Percentiles rank a stretch among this genome's conserved stretches.
phyloP scores from a whole-genome alignment of 2,113 vertebrate genomes.

The Addax nasomaculatus region DNA sequence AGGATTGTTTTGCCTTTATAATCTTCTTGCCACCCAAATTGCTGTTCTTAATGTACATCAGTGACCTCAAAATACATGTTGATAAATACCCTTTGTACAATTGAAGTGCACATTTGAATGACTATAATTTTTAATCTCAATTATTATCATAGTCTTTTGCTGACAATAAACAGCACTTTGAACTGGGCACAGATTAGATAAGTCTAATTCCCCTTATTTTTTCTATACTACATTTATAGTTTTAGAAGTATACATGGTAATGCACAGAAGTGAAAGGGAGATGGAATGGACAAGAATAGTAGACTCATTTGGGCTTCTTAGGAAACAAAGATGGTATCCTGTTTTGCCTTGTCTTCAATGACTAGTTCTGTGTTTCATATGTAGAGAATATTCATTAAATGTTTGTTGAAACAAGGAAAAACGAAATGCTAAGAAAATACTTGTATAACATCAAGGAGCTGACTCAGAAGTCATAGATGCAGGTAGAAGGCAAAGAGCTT shows the following conservation, averaged over 20 bases:
- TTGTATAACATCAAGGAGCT: neutral
- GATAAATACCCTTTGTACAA: slow-evolving; percentile 23
- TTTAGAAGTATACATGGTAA: neutral
- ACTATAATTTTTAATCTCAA: slow-evolving; percentile 18
- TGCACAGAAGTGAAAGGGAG: neutral
- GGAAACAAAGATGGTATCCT: neutral
- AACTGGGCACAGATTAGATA: neutral
- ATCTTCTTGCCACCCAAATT: neutral
- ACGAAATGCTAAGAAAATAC: neutral
- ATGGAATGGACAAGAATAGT: neutral
- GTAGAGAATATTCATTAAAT: neutral
- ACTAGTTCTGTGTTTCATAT: neutral
- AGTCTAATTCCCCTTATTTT: neutral
- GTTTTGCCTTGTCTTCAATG: neutral
- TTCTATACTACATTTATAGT: neutral
- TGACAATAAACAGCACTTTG: slow-evolving; percentile 1
- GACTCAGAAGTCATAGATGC: neutral
- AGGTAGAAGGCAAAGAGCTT: neutral
- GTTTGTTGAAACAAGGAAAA: neutral
- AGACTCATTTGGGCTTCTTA: neutral
- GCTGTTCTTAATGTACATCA: slow-evolving; percentile 9
- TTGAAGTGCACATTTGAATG: slow-evolving; percentile 17
- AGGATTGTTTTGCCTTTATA: neutral
- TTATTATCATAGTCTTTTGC: slow-evolving; percentile 1
- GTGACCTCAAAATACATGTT: slow-evolving; percentile 30